Percentiles rank a stretch among this genome's conserved stretches.
These are phyloP conservation scores for Orchesella cincta DNA, from an alignment of 1,140 invertebrate genomes.

Conservation along the genomic window DNA sequence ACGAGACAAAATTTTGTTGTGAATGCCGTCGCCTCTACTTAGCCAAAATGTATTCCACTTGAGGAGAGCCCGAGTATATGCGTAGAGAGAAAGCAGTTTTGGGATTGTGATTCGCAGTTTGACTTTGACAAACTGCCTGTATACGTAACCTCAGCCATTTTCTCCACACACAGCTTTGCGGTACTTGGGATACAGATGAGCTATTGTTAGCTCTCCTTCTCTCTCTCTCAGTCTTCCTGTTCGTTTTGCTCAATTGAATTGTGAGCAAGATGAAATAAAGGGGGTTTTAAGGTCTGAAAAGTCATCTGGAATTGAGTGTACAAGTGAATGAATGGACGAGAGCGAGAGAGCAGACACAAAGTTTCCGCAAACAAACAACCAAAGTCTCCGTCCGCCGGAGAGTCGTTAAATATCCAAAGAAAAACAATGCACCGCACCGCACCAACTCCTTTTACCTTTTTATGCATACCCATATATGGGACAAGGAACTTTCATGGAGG, in stretches of 20 bases:
- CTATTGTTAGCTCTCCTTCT: neutral
- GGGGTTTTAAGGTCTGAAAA: neutral
- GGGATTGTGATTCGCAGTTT: neutral
- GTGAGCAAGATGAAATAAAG: neutral
- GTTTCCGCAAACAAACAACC: neutral
- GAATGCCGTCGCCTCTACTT: neutral
- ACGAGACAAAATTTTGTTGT: neutral
- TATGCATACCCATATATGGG: neutral
- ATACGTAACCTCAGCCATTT: neutral
- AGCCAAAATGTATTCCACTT: neutral
- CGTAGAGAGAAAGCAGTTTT: neutral
- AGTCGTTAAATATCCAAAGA: neutral
- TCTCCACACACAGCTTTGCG: neutral
- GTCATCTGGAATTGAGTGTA: neutral
- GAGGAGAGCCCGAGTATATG: neutral
- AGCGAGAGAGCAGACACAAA: no score
- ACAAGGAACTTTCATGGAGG: neutral
- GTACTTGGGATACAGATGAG: neutral
- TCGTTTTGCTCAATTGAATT: neutral
- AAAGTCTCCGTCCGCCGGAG: neutral
- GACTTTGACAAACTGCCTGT: conserved; percentile 16
- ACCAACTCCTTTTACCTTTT: neutral
- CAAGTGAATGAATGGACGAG: neutral
- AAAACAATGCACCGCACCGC: neutral
- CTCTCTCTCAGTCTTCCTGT: neutral